These are phyloP conservation scores for Anneissia japonica DNA, from an alignment of 35 echinoderm and acorn worm genomes.

Conservation along the genomic window DNA sequence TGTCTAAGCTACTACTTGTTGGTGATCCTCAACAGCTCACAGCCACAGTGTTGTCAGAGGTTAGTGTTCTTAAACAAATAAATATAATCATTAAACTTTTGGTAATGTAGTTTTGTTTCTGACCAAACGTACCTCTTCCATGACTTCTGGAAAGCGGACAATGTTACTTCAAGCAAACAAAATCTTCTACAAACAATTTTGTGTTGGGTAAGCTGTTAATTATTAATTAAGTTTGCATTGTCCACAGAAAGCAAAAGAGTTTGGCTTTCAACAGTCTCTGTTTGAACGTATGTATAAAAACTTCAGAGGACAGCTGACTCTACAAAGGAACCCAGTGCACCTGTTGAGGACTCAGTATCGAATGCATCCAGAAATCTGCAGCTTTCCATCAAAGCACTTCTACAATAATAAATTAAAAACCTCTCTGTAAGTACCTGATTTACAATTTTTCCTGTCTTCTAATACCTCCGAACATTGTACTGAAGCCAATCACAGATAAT, in stretches of 20 bases:
- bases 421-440: slow-evolving; percentile 8
- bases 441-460: too few relatives aligned
- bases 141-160: too few relatives aligned
- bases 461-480: too few relatives aligned
- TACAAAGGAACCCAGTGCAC: background rate
- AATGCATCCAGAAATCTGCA: slow-evolving; percentile 35
- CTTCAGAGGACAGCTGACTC: background rate
- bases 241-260: slow-evolving; percentile 15
- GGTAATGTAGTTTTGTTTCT: too few relatives aligned
- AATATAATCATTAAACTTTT: too few relatives aligned
- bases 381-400: slow-evolving; percentile 32
- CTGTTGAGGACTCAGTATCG: slow-evolving; percentile 29
- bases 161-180: too few relatives aligned
- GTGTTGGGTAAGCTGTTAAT: too few relatives aligned
- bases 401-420: background rate
- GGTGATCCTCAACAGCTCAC: slow-evolving; percentile 35
- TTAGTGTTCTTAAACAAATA: background rate
- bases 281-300: slow-evolving; percentile 26
- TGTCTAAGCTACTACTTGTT: slow-evolving; percentile 31
- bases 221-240: too few relatives aligned
- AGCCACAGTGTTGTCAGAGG: slow-evolving; percentile 29
- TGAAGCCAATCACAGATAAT: too few relatives aligned
- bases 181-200: too few relatives aligned
- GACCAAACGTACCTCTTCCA: too few relatives aligned
- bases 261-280: slow-evolving; percentile 14